phyloP scores from a whole-genome alignment of 2,797 vertebrate species.

The Alosa sapidissima region DNA sequence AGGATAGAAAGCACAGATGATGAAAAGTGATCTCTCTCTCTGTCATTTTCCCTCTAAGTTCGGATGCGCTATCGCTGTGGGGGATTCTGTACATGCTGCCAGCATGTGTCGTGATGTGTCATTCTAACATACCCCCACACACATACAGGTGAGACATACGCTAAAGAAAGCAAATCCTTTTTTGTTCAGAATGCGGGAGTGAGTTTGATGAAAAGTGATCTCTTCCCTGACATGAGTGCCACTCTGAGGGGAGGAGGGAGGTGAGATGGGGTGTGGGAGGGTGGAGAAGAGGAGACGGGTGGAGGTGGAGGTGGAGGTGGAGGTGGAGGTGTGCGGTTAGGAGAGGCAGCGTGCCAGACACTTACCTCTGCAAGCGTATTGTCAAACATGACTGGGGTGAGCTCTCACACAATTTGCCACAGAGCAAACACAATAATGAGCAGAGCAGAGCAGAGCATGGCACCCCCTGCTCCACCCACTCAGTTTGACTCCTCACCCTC shows the following conservation, averaged over 20 bases:
- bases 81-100: neutral
- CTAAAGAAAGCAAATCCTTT: neutral
- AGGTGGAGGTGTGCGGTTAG: neutral
- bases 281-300: neutral
- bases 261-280: neutral
- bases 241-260: neutral
- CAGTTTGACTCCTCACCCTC: neutral
- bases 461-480: neutral
- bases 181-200: neutral
- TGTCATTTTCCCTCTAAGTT: neutral
- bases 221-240: neutral
- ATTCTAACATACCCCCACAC: neutral
- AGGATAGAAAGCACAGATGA: neutral
- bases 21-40: constrained; percentile 1
- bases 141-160: neutral
- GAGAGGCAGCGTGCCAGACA: neutral
- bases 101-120: neutral
- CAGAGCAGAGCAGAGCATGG: constrained; percentile 3
- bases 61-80: neutral
- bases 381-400: neutral
- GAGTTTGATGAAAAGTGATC: constrained; percentile 36
- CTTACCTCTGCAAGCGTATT: constrained; percentile 14
- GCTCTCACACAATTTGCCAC: constrained; percentile 9
- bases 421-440: constrained; percentile 21
- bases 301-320: neutral